Evolutionary conservation across 2,888 invertebrate species (phyloP).

Genomic region (Bibio marci): DNA sequence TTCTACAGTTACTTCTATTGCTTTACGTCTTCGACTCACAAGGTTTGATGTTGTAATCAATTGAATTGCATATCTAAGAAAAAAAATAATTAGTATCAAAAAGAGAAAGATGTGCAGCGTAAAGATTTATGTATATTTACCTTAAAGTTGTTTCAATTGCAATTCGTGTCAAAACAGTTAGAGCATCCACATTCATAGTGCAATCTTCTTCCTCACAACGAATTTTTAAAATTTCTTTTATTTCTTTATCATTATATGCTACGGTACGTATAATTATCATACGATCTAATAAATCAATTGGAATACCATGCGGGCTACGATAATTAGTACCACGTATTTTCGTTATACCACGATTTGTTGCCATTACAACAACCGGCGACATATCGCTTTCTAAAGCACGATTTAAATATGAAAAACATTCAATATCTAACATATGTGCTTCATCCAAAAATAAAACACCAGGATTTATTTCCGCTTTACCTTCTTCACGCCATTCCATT

Average conservation of each 20-base stretch:
- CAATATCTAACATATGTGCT: slow-evolving; percentile 97
- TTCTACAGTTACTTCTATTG: slow-evolving; percentile 63
- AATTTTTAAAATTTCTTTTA: slow-evolving; percentile 81
- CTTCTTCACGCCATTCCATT: slow-evolving; percentile 97
- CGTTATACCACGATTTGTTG: slow-evolving; percentile 91
- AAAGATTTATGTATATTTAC: too few relatives aligned
- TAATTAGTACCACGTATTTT: slow-evolving; percentile 89
- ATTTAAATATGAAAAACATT: slow-evolving; percentile 96
- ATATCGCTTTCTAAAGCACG: slow-evolving; percentile 93
- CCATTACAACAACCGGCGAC: slow-evolving; percentile 96
- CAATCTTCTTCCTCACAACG: slow-evolving; percentile 98
- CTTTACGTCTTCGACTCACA: slow-evolving; percentile 82
- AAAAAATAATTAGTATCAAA: too few relatives aligned
- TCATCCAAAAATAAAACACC: slow-evolving; percentile 96
- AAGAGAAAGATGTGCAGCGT: too few relatives aligned
- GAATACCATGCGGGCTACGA: slow-evolving; percentile 91
- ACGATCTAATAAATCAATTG: slow-evolving; percentile 86
- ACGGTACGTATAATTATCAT: slow-evolving; percentile 87
- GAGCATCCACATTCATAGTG: slow-evolving; percentile 78
- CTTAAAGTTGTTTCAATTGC: slow-evolving; percentile 86
- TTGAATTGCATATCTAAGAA: slow-evolving; percentile 70
- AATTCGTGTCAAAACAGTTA: slow-evolving; percentile 80
- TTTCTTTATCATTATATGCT: slow-evolving; percentile 74
- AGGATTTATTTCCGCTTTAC: slow-evolving; percentile 96
- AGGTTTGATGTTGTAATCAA: slow-evolving; percentile 89